phyloP scores from a whole-genome alignment of 2,797 vertebrate species.

The Myotis findleyi region DNA sequence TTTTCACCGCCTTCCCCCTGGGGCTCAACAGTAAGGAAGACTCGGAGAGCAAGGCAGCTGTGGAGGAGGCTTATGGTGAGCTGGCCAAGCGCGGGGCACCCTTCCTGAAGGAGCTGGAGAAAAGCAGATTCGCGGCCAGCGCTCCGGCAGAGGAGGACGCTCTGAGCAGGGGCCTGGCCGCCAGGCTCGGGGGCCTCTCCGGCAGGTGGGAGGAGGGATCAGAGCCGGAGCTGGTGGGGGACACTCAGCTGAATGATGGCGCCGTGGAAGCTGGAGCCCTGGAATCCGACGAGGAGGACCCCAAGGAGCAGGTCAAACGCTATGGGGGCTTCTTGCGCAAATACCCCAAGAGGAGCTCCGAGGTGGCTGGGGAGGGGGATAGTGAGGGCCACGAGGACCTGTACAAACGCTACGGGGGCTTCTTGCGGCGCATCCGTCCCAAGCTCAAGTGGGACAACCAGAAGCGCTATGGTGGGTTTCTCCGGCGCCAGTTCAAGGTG shows the following conservation, averaged over 20 bases:
- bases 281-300: conserved; percentile 68
- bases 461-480: conserved; percentile 96
- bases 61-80: conserved; percentile 55
- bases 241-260: not conserved
- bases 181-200: conserved; percentile 87
- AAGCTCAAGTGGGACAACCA: conserved; percentile 97
- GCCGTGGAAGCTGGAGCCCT: conserved; percentile 52
- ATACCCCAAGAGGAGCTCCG: conserved; percentile 91
- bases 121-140: conserved; percentile 85
- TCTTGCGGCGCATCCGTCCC: conserved; percentile 96
- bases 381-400: conserved; percentile 87
- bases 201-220: conserved; percentile 85
- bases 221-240: conserved; percentile 47
- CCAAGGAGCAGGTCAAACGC: conserved; percentile 88
- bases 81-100: conserved; percentile 87
- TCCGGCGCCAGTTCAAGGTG: conserved; percentile 96
- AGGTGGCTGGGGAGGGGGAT: conserved; percentile 50
- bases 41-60: not conserved
- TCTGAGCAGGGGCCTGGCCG: conserved; percentile 84
- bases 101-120: conserved; percentile 91
- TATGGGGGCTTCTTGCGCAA: conserved; percentile 96
- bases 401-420: conserved; percentile 97
- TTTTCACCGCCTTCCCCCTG: conserved; percentile 71
- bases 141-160: conserved; percentile 87
- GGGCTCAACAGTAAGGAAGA: conserved; percentile 60